Evolutionary conservation across 37 sponge, comb jelly and placozoan genomes (phyloP).

Genomic region (Halisarca cf. caerulea): DNA sequence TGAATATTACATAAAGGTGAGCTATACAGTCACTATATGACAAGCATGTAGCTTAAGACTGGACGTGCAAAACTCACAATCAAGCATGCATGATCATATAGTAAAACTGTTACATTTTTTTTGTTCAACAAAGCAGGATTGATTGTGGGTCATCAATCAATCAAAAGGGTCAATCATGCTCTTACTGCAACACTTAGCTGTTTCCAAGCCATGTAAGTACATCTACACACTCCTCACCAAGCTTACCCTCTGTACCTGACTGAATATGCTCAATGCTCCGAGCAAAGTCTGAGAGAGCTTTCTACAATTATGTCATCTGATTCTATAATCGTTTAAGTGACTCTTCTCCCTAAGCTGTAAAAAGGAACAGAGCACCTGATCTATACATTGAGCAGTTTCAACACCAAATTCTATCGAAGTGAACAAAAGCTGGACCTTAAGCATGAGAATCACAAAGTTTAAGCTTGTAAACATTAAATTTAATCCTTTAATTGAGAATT

Average conservation of each 20-base stretch:
- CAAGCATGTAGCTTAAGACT: background rate
- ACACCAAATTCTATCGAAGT: no score
- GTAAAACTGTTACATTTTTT: no score
- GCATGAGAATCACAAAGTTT: no score
- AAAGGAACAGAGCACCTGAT: constrained; percentile 31
- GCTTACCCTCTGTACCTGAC: background rate
- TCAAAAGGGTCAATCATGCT: constrained; percentile 13
- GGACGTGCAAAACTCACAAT: constrained; percentile 7
- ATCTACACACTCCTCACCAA: constrained; percentile 26
- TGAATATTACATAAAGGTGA: background rate
- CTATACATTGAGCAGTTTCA: no score
- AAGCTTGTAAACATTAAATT: no score
- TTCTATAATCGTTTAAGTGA: constrained; percentile 10
- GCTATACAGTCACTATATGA: background rate
- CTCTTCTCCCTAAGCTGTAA: constrained; percentile 28
- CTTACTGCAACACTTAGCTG: background rate
- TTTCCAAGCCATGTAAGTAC: background rate
- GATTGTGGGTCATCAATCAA: constrained; percentile 18
- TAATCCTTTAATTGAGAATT: no score
- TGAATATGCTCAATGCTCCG: constrained; percentile 5
- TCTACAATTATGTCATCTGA: constrained; percentile 40
- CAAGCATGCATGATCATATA: no score
- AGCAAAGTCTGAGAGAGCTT: background rate
- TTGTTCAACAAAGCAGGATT: constrained; percentile 12
- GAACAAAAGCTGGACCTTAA: no score